Conservation (phyloP, 2,113 vertebrate genomes). For the Illadopsis cleaveri region DNA sequence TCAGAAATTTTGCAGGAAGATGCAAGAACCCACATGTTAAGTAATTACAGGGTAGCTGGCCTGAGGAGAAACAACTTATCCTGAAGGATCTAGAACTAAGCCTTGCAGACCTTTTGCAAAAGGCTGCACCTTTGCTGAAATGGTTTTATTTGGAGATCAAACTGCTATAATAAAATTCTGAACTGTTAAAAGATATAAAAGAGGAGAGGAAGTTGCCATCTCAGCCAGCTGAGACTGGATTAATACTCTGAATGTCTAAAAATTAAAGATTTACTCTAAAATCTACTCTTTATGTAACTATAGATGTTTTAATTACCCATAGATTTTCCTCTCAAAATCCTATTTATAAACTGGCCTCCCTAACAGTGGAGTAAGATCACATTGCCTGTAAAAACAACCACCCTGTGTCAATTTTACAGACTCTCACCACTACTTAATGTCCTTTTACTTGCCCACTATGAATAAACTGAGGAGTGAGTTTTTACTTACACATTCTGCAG, state of each 20-base stretch:
- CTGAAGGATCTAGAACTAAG: not conserved
- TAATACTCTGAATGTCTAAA: not conserved
- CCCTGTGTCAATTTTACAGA: not conserved
- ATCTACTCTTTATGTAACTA: not conserved
- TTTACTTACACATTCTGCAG: not conserved
- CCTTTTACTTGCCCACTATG: not conserved
- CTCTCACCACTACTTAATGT: not conserved
- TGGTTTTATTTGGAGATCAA: not conserved
- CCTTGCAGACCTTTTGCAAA: not conserved
- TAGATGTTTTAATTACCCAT: not conserved
- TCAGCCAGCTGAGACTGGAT: not conserved
- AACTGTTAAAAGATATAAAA: not conserved
- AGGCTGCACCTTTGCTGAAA: not conserved
- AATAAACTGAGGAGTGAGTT: not conserved
- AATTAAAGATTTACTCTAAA: not conserved
- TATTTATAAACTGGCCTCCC: not conserved
- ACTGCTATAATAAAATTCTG: not conserved
- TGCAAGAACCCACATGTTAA: not conserved
- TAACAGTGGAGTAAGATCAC: not conserved
- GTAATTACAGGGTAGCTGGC: not conserved
- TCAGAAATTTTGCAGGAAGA: not conserved
- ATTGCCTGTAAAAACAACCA: not conserved
- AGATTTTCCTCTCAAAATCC: not conserved
- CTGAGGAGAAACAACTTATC: not conserved
- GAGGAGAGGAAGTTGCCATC: not conserved